These are phyloP conservation scores for Chironomus riparius DNA, from an alignment of 2,888 invertebrate genomes.

Conservation along the genomic window DNA sequence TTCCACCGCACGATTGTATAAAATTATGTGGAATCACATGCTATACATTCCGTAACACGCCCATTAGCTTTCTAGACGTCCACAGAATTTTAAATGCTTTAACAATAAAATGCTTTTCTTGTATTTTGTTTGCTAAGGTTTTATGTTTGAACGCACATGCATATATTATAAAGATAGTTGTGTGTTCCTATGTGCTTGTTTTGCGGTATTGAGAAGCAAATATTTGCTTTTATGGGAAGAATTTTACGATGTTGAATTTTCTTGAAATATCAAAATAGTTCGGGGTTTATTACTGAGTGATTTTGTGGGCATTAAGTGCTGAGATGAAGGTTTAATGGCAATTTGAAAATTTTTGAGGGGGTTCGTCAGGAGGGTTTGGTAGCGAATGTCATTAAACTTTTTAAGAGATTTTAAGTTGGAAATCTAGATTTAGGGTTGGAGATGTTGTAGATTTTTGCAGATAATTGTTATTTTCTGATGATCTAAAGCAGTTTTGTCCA, in stretches of 20 bases:
- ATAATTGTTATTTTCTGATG: no score
- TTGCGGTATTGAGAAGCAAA: neutral
- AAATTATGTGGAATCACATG: neutral
- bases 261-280: neutral
- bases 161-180: neutral
- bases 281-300: no score
- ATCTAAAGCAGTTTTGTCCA: no score
- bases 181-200: neutral
- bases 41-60: neutral
- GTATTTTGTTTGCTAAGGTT: neutral
- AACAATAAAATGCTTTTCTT: neutral
- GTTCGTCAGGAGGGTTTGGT: no score
- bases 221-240: neutral
- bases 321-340: no score
- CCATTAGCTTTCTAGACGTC: neutral
- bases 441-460: no score
- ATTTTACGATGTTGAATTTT: neutral
- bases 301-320: no score
- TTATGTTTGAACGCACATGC: slow-evolving; percentile 3
- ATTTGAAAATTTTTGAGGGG: no score
- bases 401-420: no score
- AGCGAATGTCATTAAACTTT: no score
- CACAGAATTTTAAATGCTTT: neutral
- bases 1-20: neutral
- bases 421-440: no score